phyloP scores from a whole-genome alignment of 2,888 invertebrate species.

The Nesidiocoris tenuis region DNA sequence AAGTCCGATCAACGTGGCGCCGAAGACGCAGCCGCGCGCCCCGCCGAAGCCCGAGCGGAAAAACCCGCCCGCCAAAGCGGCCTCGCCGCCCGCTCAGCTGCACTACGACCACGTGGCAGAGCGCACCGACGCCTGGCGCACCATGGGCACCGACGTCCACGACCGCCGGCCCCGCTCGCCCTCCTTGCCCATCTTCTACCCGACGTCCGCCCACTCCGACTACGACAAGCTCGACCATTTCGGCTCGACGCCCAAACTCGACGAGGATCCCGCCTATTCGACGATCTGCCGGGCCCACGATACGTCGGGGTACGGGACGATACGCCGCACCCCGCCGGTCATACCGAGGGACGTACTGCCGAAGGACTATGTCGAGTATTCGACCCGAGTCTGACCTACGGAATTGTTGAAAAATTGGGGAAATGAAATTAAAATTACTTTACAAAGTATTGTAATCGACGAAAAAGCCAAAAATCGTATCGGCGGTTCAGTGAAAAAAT shows the following conservation, averaged over 20 bases:
- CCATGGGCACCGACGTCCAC: conserved; percentile 72
- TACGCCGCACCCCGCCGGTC: conserved; percentile 55
- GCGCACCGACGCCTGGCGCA: conserved; percentile 77
- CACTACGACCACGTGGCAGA: conserved; percentile 75
- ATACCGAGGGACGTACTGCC: neutral
- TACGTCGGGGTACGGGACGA: conserved; percentile 69
- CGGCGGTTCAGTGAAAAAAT: too few relatives aligned
- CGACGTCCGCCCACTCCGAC: conserved; percentile 53
- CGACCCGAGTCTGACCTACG: neutral
- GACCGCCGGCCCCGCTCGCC: conserved; percentile 58
- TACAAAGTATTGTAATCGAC: too few relatives aligned
- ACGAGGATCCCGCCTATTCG: conserved; percentile 65
- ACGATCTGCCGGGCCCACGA: conserved; percentile 40
- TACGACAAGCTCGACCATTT: conserved; percentile 82
- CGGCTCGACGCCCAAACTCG: conserved; percentile 69
- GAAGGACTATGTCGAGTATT: neutral
- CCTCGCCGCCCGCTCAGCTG: neutral
- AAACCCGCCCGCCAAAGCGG: conserved; percentile 55
- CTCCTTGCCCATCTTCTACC: neutral
- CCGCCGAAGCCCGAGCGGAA: conserved; percentile 63
- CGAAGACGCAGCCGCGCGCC: conserved; percentile 56
- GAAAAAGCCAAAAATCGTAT: too few relatives aligned
- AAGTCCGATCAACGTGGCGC: conserved; percentile 49
- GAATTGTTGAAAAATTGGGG: too few relatives aligned
- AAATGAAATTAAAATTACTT: too few relatives aligned